A percentile compares a stretch with the other conserved stretches of the same genome.
Conservation (phyloP, 2,113 vertebrate species). For the Xiphias gladius region DNA sequence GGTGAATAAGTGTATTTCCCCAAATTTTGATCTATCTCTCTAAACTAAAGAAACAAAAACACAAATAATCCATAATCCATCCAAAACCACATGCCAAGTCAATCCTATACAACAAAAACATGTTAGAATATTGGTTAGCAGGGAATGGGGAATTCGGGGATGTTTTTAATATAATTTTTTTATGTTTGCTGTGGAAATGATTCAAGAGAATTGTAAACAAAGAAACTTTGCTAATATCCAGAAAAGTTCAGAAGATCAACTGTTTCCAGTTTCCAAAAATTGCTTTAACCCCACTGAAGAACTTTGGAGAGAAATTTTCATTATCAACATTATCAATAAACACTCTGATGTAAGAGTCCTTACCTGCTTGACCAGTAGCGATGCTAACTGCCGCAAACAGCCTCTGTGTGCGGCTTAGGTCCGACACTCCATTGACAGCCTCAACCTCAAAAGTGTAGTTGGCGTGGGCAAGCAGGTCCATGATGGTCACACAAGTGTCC, state of each 20-base stretch:
- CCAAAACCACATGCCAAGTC: not conserved
- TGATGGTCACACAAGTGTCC: conserved; percentile 93
- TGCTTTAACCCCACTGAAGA: not conserved
- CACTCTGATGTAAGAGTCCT: conserved; percentile 47
- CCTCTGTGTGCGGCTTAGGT: conserved; percentile 95
- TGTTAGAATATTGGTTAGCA: not conserved
- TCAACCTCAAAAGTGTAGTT: conserved; percentile 99
- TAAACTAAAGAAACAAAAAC: not conserved
- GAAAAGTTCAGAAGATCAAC: not conserved
- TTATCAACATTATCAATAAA: not conserved
- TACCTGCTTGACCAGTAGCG: conserved; percentile 98
- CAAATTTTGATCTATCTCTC: not conserved
- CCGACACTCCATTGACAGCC: conserved; percentile 98
- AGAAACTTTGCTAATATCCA: not conserved
- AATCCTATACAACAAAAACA: not conserved
- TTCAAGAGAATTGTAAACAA: too few species aligned
- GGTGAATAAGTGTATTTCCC: not conserved
- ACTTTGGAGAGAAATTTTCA: not conserved
- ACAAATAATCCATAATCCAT: too few species aligned
- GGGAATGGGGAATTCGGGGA: not conserved
- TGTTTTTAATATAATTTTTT: too few species aligned
- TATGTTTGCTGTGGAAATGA: not conserved
- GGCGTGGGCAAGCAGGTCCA: conserved; percentile 96
- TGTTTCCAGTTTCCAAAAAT: not conserved
- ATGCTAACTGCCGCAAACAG: conserved; percentile 97